Base-by-base conservation (phyloP, 2,888 invertebrate species). In the Phyto melanocephala region DNA sequence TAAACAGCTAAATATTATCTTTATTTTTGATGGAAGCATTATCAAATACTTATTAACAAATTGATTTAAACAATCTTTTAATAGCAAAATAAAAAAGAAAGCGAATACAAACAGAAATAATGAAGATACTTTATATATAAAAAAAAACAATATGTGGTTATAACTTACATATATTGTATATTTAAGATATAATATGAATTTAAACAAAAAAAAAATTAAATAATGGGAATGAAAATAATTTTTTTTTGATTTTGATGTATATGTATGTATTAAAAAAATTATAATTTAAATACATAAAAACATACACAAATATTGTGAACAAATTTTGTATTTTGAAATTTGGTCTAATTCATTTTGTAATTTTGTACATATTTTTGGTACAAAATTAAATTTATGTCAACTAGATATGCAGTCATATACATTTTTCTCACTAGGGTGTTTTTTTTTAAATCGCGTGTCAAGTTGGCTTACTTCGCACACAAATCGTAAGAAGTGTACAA, bases 241-340 rank as follows among this genome's bases (percentile, higher is more conserved):
- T n/a, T n/a, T n/a, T n/a, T n/a, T n/a, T n/a, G n/a, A n/a, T n/a
- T 67, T 75, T 75, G 37, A 74, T 75, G 65, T 75, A 71, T 82
- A 71, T 82, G 79, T 40, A 79, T 82, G 82, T 82, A 80, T 82
- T 82, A 75, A 82, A 82, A 79, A 77, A 45, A 77, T 77, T 80
- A 80, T 80, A 80, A 77, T 77, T 72, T 54, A 77, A 77, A 80
- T 67, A 72, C 76, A 81, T 45, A 62, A 71, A 75, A 68, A 75
- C 74, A 71, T 60, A 79, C 72, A 78, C 68, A 82, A 82, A 58
- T 15, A 63, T 74, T 81, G 79, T 78, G 28, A 28, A 28, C 6
- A 28, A 3, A 5, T 28, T 28, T 28, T 28, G 28, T 28, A 6
- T 28, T 28, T 6, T 28, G 3, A 28, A 6, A 6, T 28, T 28